Percentiles rank a stretch among this genome's conserved stretches.
phyloP scores from a whole-genome alignment of 2,113 vertebrate species.

The Misgurnus mizolepis region DNA sequence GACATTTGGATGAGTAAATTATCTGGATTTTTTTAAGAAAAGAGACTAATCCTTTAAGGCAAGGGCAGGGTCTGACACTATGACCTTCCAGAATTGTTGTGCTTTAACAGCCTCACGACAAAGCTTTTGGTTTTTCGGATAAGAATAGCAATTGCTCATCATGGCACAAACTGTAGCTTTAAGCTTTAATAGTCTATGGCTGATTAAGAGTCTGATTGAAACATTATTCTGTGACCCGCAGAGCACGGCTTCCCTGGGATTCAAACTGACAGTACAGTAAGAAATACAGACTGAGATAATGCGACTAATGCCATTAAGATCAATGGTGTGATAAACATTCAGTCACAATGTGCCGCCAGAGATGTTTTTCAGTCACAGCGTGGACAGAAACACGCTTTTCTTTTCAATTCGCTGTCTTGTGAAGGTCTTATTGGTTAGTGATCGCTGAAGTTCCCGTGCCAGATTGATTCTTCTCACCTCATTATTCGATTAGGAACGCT shows the following conservation, averaged over 20 bases:
- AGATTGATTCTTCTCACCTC: conserved; percentile 66
- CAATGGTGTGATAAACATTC: conserved; percentile 36
- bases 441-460: conserved; percentile 51
- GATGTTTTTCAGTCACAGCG: conserved; percentile 24
- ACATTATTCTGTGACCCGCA: conserved; percentile 40
- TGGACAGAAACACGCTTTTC: conserved; percentile 2
- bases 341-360: conserved; percentile 38
- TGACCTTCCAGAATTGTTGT: background rate
- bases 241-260: conserved; percentile 32
- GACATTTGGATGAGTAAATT: too few relatives aligned
- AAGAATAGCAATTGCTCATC: conserved; percentile 39
- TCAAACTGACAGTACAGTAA: conserved; percentile 50
- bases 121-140: conserved; percentile 40
- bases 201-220: conserved; percentile 54
- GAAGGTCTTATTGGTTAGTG: conserved; percentile 7
- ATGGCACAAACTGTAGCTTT: conserved; percentile 6
- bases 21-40: too few relatives aligned
- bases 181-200: conserved; percentile 25
- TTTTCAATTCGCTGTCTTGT: conserved; percentile 5
- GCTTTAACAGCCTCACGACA: conserved; percentile 25
- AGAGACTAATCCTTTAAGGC: too few relatives aligned
- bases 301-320: conserved; percentile 47
- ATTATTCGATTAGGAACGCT: conserved; percentile 65
- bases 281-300: conserved; percentile 40
- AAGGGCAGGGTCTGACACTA: too few relatives aligned